These are phyloP conservation scores for Campylomormyrus tamandua DNA, from an alignment of 2,113 vertebrate species.

Conservation along the genomic window DNA sequence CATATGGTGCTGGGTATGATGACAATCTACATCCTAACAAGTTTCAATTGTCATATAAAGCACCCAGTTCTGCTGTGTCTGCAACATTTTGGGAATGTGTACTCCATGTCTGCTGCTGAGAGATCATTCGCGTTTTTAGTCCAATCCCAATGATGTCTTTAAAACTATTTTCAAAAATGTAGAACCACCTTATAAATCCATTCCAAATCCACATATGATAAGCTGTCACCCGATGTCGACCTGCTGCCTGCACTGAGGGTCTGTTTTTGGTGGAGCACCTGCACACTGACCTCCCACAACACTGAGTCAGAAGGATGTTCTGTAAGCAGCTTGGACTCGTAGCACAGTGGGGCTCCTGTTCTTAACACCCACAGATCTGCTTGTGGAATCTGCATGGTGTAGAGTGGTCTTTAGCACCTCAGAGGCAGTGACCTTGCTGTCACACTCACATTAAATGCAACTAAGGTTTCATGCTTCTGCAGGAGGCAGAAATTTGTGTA, in stretches of 20 bases:
- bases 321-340: background rate
- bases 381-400: background rate
- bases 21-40: background rate
- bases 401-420: background rate
- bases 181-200: background rate
- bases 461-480: background rate
- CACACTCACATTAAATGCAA: background rate
- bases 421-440: background rate
- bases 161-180: background rate
- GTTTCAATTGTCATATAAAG: background rate
- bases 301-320: background rate
- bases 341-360: background rate
- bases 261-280: background rate
- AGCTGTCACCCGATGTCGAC: background rate
- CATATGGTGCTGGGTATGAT: no score
- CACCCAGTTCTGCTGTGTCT: background rate
- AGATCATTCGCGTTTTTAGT: background rate
- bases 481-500: background rate
- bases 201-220: background rate
- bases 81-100: background rate
- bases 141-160: background rate
- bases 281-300: no score
- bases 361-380: conserved; percentile 6
- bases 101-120: background rate
- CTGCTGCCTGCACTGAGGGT: background rate